These are phyloP conservation scores for Drosophila equinoxialis DNA, from an alignment of 1,140 invertebrate species.

Conservation along the genomic window DNA sequence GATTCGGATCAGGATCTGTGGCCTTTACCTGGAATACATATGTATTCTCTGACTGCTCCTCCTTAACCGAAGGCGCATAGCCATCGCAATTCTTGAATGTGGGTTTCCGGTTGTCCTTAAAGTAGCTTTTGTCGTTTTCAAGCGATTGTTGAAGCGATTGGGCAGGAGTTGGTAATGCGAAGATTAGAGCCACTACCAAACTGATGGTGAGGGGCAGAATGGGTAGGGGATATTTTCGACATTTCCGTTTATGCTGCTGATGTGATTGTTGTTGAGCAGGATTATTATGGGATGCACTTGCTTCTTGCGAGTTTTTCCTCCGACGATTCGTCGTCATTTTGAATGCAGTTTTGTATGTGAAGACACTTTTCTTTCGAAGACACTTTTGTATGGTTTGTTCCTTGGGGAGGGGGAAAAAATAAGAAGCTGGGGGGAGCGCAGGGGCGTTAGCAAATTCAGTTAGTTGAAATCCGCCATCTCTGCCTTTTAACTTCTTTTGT, in stretches of 20 bases:
- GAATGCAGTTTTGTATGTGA: conserved; percentile 47
- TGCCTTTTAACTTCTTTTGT: conserved; percentile 42
- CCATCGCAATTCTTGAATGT: conserved; percentile 87
- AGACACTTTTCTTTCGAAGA: conserved; percentile 21
- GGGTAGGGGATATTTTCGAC: conserved; percentile 37
- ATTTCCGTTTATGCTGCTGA: conserved; percentile 75
- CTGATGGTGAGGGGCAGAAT: conserved; percentile 31
- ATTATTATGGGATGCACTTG: conserved; percentile 26
- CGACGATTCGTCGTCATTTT: conserved; percentile 50
- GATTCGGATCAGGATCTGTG: conserved; percentile 89
- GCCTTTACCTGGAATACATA: conserved; percentile 86
- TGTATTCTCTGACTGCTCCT: conserved; percentile 86
- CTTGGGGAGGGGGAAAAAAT: conserved; percentile 19
- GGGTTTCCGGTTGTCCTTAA: conserved; percentile 87
- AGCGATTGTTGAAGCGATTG: conserved; percentile 32
- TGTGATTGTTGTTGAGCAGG: conserved; percentile 70
- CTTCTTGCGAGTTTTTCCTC: background rate
- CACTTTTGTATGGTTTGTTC: conserved; percentile 14
- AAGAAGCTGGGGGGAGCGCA: background rate
- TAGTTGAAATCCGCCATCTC: conserved; percentile 47
- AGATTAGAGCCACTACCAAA: conserved; percentile 33
- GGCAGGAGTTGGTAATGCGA: conserved; percentile 36
- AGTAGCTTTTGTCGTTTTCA: conserved; percentile 36
- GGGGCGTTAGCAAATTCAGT: conserved; percentile 24
- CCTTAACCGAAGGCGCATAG: conserved; percentile 87